These are phyloP conservation scores for Drosophila diplacantha DNA, from an alignment of 2,888 invertebrate genomes.

Conservation along the genomic window DNA sequence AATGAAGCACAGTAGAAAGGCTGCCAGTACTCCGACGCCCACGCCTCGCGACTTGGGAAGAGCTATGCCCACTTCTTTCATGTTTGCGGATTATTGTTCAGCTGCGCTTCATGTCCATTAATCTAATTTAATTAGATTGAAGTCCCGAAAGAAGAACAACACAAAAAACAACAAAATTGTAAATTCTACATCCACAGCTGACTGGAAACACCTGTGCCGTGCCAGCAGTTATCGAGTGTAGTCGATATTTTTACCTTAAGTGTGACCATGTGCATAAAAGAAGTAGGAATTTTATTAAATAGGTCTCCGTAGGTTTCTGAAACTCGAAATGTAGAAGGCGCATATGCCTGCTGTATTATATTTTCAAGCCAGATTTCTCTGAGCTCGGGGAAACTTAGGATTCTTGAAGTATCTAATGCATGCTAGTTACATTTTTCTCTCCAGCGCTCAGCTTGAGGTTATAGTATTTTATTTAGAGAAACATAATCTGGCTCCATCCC, in stretches of 20 bases:
- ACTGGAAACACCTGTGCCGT: conserved; percentile 20
- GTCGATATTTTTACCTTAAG: not conserved
- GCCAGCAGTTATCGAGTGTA: conserved; percentile 7
- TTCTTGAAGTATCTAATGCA: not conserved
- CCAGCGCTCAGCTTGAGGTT: not conserved
- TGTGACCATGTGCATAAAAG: not conserved
- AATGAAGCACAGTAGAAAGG: conserved; percentile 85
- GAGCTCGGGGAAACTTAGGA: too few species aligned
- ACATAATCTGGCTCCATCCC: not conserved
- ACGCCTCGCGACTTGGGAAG: conserved; percentile 80
- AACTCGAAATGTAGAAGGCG: not conserved
- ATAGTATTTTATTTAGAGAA: not conserved
- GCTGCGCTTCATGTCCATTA: conserved; percentile 26
- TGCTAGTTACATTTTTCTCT: not conserved
- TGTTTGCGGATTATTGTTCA: conserved; percentile 35
- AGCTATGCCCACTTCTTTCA: conserved; percentile 73
- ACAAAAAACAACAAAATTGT: conserved; percentile 6
- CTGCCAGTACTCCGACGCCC: conserved; percentile 87
- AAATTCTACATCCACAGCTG: conserved; percentile 21
- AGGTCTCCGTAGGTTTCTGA: not conserved
- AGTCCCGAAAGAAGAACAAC: conserved; percentile 8
- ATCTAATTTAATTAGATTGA: conserved; percentile 16
- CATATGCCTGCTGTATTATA: not conserved
- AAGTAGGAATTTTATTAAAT: not conserved
- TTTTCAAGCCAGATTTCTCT: not conserved